These are phyloP conservation scores for Pasiphila rectangulata DNA, from an alignment of 2,888 invertebrate species.

Conservation along the genomic window DNA sequence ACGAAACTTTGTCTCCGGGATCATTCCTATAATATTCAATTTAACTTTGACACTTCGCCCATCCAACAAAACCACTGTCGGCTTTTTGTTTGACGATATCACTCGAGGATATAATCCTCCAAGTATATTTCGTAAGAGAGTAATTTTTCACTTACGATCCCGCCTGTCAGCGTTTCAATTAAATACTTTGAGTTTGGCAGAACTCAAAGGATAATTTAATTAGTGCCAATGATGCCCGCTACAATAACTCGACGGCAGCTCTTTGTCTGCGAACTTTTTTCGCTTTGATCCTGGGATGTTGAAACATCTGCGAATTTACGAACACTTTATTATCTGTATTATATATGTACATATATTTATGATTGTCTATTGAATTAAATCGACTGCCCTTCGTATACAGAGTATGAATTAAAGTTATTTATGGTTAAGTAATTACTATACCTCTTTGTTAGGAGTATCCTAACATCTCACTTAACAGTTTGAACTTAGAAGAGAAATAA, in stretches of 20 bases:
- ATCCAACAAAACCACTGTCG: constrained; percentile 68
- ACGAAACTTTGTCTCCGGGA: constrained; percentile 65
- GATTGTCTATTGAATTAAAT: too few species aligned
- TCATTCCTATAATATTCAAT: constrained; percentile 80
- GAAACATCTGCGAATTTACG: too few species aligned
- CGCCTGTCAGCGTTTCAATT: constrained; percentile 27
- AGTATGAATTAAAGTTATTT: too few species aligned
- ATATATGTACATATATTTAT: too few species aligned
- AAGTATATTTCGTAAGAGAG: constrained; percentile 41
- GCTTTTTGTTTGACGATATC: constrained; percentile 63
- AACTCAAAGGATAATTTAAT: not conserved
- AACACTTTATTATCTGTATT: too few species aligned
- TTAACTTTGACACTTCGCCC: constrained; percentile 79
- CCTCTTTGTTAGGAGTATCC: too few species aligned
- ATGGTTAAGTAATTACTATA: too few species aligned
- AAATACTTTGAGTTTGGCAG: not conserved
- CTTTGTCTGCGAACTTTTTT: too few species aligned
- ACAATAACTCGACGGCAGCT: too few species aligned
- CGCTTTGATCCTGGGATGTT: too few species aligned
- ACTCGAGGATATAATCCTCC: constrained; percentile 46
- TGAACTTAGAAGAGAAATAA: constrained; percentile 45
- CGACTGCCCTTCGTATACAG: too few species aligned
- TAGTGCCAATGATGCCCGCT: not conserved
- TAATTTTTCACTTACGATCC: constrained; percentile 41
- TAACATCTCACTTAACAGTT: constrained; percentile 23